Percentiles rank a stretch among this genome's conserved stretches.
Evolutionary conservation across 2,797 vertebrate genomes (phyloP).

Genomic region (Alfaro cultratus): DNA sequence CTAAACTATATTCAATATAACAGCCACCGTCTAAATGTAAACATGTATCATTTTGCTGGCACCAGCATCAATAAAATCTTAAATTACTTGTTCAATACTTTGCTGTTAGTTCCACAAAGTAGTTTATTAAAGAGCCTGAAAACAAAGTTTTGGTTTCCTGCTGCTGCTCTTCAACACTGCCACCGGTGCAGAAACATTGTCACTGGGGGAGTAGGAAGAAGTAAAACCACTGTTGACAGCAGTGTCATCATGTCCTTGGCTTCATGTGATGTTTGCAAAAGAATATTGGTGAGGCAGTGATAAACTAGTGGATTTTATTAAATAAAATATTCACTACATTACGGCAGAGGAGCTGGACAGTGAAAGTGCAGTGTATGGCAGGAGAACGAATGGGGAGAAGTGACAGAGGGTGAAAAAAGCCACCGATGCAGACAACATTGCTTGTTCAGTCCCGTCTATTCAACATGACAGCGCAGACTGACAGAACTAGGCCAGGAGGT

Average conservation of each 20-base stretch:
- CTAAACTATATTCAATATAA: neutral
- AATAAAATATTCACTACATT: constrained; percentile 54
- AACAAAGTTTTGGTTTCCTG: constrained; percentile 25
- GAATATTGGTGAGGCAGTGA: constrained; percentile 25
- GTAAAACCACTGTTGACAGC: constrained; percentile 40
- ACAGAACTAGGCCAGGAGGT: constrained; percentile 73
- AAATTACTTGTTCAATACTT: neutral
- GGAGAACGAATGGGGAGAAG: constrained; percentile 20
- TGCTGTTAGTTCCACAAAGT: neutral
- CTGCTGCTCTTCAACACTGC: constrained; percentile 24
- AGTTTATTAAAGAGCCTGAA: constrained; percentile 30
- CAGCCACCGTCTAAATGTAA: neutral
- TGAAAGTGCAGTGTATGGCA: constrained; percentile 5
- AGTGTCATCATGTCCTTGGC: constrained; percentile 45
- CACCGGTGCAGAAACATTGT: constrained; percentile 41
- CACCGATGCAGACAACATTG: constrained; percentile 46
- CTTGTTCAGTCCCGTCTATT: constrained; percentile 50
- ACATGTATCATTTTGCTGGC: neutral
- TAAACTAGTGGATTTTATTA: constrained; percentile 25
- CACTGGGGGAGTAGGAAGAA: constrained; percentile 38
- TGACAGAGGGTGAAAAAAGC: constrained; percentile 46
- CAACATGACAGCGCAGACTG: constrained; percentile 62
- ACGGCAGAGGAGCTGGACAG: constrained; percentile 30
- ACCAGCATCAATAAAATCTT: neutral
- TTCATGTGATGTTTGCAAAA: constrained; percentile 45